phyloP scores from a whole-genome alignment of 2,888 invertebrate genomes.

The Limnephilus lunatus region DNA sequence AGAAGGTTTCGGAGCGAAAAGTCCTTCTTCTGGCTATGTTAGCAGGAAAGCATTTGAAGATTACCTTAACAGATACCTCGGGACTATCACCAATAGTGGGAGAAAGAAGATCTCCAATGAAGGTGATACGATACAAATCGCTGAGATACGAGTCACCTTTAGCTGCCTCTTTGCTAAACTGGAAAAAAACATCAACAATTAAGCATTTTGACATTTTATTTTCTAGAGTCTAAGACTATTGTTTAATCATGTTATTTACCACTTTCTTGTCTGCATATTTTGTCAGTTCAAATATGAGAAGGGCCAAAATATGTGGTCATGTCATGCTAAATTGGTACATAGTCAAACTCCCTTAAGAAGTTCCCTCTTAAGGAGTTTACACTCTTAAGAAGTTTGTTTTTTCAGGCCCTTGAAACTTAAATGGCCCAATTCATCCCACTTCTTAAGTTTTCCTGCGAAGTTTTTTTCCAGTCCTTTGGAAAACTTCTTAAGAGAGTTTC shows the following conservation, averaged over 20 bases:
- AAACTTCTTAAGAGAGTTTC: too few relatives aligned
- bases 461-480: too few relatives aligned
- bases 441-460: too few relatives aligned
- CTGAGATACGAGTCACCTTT: conserved; percentile 86
- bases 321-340: background rate
- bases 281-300: background rate
- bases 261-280: background rate
- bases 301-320: background rate
- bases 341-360: too few relatives aligned
- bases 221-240: too few relatives aligned
- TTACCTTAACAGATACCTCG: conserved; percentile 74
- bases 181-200: background rate
- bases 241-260: background rate
- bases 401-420: too few relatives aligned
- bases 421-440: too few relatives aligned
- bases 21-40: conserved; percentile 80
- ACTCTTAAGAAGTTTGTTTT: too few relatives aligned
- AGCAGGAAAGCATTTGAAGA: conserved; percentile 83
- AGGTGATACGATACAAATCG: conserved; percentile 78
- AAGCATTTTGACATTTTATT: background rate
- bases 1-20: conserved; percentile 82
- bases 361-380: too few relatives aligned
- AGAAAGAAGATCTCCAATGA: conserved; percentile 72
- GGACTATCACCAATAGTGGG: conserved; percentile 68
- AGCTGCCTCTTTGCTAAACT: conserved; percentile 67